phyloP scores from a whole-genome alignment of 2,888 invertebrate species.

The Meandrusa payeni region DNA sequence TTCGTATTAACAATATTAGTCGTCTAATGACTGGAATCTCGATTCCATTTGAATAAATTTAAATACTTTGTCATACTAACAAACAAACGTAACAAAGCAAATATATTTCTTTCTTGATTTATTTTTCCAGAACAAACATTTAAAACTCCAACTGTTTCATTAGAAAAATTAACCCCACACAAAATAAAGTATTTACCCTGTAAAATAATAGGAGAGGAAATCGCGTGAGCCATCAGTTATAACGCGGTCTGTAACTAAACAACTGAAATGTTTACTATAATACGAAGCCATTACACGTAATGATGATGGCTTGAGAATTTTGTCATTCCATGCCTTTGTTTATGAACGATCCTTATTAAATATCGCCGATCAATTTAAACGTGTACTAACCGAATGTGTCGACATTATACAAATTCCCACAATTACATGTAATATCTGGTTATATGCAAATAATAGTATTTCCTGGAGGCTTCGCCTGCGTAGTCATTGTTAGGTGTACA shows the following conservation, averaged over 20 bases:
- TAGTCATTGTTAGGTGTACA: too few relatives aligned
- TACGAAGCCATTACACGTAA: conserved; percentile 64
- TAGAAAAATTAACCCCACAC: conserved; percentile 14
- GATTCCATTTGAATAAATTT: too few relatives aligned
- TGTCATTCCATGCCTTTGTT: conserved; percentile 42
- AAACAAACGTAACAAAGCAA: too few relatives aligned
- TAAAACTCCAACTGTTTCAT: too few relatives aligned
- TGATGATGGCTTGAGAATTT: conserved; percentile 72
- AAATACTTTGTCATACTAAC: too few relatives aligned
- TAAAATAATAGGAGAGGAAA: conserved; percentile 38
- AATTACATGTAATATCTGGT: background rate
- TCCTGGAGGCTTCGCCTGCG: too few relatives aligned
- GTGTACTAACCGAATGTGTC: conserved; percentile 3
- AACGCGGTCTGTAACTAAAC: conserved; percentile 63
- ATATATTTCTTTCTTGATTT: too few relatives aligned
- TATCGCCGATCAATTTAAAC: conserved; percentile 23
- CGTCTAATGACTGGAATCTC: too few relatives aligned
- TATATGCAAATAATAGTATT: too few relatives aligned
- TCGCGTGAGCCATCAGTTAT: conserved; percentile 50
- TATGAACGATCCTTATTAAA: conserved; percentile 25
- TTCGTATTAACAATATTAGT: too few relatives aligned
- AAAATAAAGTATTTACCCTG: conserved; percentile 20
- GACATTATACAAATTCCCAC: conserved; percentile 6
- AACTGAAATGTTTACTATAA: conserved; percentile 71
- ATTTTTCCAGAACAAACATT: background rate